Conservation (phyloP, 2,888 invertebrate genomes). For the Agrilus mali region DNA sequence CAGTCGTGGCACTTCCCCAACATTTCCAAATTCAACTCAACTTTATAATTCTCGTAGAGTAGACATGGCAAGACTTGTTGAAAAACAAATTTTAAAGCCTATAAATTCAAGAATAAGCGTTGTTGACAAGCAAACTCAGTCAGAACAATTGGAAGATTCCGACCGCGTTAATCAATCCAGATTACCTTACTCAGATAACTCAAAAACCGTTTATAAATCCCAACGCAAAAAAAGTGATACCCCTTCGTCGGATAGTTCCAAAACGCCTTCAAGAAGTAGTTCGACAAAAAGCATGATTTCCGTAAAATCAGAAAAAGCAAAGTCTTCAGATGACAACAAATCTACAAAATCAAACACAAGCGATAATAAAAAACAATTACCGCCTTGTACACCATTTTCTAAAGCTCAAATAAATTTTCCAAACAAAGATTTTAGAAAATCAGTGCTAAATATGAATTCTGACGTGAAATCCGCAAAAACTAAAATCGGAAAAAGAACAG, state of each 20-base stretch:
- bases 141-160: constrained; percentile 58
- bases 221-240: constrained; percentile 27
- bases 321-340: constrained; percentile 11
- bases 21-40: constrained; percentile 42
- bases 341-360: constrained; percentile 18
- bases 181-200: constrained; percentile 17
- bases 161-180: constrained; percentile 48
- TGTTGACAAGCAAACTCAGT: constrained; percentile 61
- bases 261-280: constrained; percentile 32
- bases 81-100: constrained; percentile 52
- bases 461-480: constrained; percentile 25
- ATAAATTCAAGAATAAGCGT: constrained; percentile 38
- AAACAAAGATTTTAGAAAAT: constrained; percentile 65
- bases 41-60: constrained; percentile 39
- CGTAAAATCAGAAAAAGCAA: constrained; percentile 11
- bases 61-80: constrained; percentile 59
- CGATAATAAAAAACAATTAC: constrained; percentile 23
- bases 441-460: constrained; percentile 53
- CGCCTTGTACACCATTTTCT: constrained; percentile 38
- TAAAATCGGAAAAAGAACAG: constrained; percentile 33
- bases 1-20: constrained; percentile 68
- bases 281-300: constrained; percentile 34
- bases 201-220: constrained; percentile 15
- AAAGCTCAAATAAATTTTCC: constrained; percentile 33
- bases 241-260: constrained; percentile 21